Conservation (phyloP, 2,113 vertebrate genomes). For the Amblyornis subalaris region DNA sequence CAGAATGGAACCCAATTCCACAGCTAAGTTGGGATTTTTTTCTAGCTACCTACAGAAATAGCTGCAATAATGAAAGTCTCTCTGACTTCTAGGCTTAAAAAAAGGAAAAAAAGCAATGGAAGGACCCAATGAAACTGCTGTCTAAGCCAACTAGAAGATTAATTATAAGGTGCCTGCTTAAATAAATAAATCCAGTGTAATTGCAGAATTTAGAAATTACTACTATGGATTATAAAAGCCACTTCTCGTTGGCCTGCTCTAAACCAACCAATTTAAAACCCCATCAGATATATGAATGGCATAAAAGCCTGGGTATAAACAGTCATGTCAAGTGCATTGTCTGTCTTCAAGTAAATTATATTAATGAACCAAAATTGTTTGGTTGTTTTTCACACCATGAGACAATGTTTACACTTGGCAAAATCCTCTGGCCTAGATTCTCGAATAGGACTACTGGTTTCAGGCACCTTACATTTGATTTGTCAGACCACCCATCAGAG, state of each 20-base stretch:
- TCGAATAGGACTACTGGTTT: background rate
- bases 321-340: background rate
- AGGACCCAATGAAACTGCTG: background rate
- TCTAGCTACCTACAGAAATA: background rate
- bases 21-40: rapidly evolving
- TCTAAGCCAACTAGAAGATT: background rate
- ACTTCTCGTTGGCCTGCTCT: background rate
- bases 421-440: conserved; percentile 10
- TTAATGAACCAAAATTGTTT: conserved; percentile 27
- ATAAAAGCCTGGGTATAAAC: background rate
- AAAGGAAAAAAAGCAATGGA: background rate
- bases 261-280: conserved; percentile 16
- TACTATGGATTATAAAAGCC: background rate
- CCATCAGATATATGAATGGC: background rate
- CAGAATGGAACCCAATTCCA: background rate
- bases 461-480: background rate
- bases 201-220: background rate
- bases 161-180: background rate
- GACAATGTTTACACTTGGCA: conserved; percentile 16
- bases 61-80: background rate
- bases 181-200: conserved; percentile 5
- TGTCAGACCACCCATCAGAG: background rate
- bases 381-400: conserved; percentile 27
- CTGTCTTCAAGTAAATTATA: conserved; percentile 22
- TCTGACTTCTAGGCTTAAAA: background rate